Evolutionary conservation across 2,888 invertebrate genomes (phyloP).

Genomic region (Apoda limacodes): DNA sequence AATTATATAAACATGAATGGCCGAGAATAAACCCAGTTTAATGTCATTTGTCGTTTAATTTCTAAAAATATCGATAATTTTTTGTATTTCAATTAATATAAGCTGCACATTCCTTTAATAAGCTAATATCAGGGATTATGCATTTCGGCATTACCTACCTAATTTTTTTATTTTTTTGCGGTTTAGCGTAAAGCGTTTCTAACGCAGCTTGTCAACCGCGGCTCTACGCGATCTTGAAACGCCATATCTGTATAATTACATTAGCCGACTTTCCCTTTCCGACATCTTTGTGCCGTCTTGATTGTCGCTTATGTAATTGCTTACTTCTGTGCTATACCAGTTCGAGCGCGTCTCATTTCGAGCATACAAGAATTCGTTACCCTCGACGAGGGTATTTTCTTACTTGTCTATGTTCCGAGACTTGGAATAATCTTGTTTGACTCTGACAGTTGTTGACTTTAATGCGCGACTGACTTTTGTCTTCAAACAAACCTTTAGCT

Average conservation of each 20-base stretch:
- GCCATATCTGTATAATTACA: constrained; percentile 54
- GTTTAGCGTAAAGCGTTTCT: constrained; percentile 22
- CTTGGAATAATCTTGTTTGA: no score
- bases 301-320: constrained; percentile 64
- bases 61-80: no score
- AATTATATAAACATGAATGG: no score
- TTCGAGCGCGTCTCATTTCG: constrained; percentile 27
- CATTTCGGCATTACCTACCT: not conserved
- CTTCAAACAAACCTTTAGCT: no score
- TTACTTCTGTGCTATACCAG: constrained; percentile 41
- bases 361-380: constrained; percentile 40
- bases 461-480: no score
- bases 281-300: constrained; percentile 46
- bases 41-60: no score
- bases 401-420: constrained; percentile 32
- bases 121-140: no score
- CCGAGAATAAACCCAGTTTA: no score
- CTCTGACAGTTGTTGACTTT: no score
- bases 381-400: constrained; percentile 44
- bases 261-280: constrained; percentile 52
- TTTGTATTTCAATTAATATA: no score
- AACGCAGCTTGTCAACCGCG: constrained; percentile 27
- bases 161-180: constrained; percentile 7
- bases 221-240: constrained; percentile 30
- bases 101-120: no score